Evolutionary conservation across 2,888 invertebrate genomes (phyloP).

Genomic region (Xestobium rufovillosum): DNA sequence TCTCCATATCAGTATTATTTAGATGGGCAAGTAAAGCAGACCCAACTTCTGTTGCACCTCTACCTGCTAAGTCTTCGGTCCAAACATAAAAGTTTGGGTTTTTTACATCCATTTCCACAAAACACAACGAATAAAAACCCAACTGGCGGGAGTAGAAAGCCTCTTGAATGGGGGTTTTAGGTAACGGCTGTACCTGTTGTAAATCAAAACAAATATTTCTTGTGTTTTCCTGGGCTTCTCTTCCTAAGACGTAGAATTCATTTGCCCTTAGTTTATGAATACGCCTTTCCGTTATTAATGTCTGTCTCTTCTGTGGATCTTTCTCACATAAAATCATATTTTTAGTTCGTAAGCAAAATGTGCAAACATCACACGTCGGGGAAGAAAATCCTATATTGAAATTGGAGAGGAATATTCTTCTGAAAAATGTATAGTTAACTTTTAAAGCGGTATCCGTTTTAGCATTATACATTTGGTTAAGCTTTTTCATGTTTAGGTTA

Average conservation of each 20-base stretch:
- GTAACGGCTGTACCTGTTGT: too few species aligned
- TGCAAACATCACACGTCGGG: slow-evolving; percentile 4
- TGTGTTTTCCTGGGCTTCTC: slow-evolving; percentile 1
- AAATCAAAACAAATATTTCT: slow-evolving; percentile 9
- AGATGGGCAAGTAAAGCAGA: slow-evolving; percentile 7
- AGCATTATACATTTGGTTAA: too few species aligned
- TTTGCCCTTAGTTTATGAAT: too few species aligned
- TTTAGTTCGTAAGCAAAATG: slow-evolving; percentile 4
- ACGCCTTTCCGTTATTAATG: too few species aligned
- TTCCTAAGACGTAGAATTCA: slow-evolving; percentile 1
- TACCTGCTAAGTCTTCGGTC: slow-evolving; percentile 4
- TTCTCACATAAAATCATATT: slow-evolving; percentile 6
- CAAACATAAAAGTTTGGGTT: slow-evolving; percentile 3
- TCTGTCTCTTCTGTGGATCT: slow-evolving; percentile 2
- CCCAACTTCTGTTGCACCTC: slow-evolving; percentile 5
- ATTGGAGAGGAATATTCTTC: slow-evolving; percentile 6
- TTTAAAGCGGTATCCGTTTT: too few species aligned
- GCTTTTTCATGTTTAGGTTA: too few species aligned
- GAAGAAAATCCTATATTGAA: slow-evolving; percentile 8
- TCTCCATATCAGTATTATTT: not conserved
- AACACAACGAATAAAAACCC: slow-evolving; percentile 12
- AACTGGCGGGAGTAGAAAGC: slow-evolving; percentile 11
- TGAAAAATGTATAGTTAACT: slow-evolving; percentile 1
- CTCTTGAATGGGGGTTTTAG: slow-evolving; percentile 12
- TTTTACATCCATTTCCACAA: slow-evolving; percentile 1